Conservation (phyloP, 2,113 vertebrate species). For the Cebus imitator region DNA sequence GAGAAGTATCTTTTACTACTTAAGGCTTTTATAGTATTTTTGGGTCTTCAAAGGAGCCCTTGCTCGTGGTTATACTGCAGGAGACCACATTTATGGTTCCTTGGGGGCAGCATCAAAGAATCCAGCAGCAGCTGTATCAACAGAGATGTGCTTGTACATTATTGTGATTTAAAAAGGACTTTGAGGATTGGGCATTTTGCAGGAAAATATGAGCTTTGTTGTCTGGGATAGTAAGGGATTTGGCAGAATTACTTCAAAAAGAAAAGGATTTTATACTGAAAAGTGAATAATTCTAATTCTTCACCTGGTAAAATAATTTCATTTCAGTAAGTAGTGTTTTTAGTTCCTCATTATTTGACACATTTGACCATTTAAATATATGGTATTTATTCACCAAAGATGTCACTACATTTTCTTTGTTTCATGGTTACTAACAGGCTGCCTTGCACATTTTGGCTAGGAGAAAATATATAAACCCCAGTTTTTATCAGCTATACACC, state of each 20-base stretch:
- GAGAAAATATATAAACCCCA: neutral
- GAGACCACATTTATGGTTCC: neutral
- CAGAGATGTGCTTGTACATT: neutral
- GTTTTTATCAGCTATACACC: neutral
- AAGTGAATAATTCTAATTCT: conserved; percentile 34
- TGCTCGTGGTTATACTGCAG: neutral
- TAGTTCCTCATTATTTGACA: neutral
- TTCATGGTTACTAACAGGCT: neutral
- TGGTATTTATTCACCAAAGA: neutral
- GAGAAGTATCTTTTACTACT: conserved; percentile 9
- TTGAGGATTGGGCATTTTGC: neutral
- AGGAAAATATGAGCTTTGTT: neutral
- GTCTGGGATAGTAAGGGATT: conserved; percentile 41
- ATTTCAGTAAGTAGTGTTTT: conserved; percentile 13
- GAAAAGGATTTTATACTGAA: conserved; percentile 40
- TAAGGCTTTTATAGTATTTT: neutral
- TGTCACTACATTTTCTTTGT: neutral
- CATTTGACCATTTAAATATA: neutral
- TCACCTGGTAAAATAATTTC: conserved; percentile 16
- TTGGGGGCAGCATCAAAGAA: neutral
- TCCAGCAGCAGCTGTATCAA: neutral
- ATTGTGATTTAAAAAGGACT: neutral
- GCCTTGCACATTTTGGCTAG: neutral
- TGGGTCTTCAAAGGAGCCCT: neutral
- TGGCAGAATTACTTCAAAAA: conserved; percentile 44